Conservation (phyloP, 2,797 vertebrate genomes). For the Pseudotriccus pelzelni region DNA sequence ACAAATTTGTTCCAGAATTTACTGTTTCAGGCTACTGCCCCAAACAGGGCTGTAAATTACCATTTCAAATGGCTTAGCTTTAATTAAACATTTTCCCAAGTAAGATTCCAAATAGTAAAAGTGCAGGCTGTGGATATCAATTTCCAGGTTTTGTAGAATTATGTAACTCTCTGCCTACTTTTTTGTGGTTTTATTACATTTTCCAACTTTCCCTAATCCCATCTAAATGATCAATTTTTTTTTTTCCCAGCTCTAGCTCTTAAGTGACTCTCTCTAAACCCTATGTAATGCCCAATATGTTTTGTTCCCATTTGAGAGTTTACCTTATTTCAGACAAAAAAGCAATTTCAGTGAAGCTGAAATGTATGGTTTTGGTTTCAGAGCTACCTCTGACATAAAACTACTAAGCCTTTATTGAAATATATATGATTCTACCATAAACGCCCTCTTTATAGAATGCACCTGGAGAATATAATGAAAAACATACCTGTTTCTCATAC, state of each 20-base stretch:
- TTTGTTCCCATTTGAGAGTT: slow-evolving; percentile 17
- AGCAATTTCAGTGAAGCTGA: slow-evolving; percentile 11
- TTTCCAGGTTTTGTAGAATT: slow-evolving; percentile 15
- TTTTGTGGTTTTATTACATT: neutral
- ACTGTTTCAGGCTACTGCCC: slow-evolving; percentile 7
- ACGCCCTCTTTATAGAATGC: slow-evolving; percentile 65
- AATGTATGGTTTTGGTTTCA: slow-evolving; percentile 56
- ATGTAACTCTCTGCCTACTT: neutral
- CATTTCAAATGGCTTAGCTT: slow-evolving; percentile 29
- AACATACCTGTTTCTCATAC: slow-evolving; percentile 40
- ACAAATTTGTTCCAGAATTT: slow-evolving; percentile 31
- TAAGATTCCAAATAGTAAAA: slow-evolving; percentile 15
- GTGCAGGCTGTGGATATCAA: neutral
- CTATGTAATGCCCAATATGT: neutral
- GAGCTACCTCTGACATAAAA: slow-evolving; percentile 58
- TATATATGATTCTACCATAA: slow-evolving; percentile 64
- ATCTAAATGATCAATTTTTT: neutral
- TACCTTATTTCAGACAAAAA: slow-evolving; percentile 33
- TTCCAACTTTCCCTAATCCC: neutral
- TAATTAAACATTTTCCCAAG: slow-evolving; percentile 58
- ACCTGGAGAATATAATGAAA: slow-evolving; percentile 63
- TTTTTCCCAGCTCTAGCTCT: neutral
- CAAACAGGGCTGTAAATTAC: slow-evolving; percentile 10
- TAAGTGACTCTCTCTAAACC: neutral
- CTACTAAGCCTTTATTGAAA: slow-evolving; percentile 68